These are phyloP conservation scores for Diplosoma virens DNA, from an alignment of 23 tunicate genomes.

Conservation along the genomic window DNA sequence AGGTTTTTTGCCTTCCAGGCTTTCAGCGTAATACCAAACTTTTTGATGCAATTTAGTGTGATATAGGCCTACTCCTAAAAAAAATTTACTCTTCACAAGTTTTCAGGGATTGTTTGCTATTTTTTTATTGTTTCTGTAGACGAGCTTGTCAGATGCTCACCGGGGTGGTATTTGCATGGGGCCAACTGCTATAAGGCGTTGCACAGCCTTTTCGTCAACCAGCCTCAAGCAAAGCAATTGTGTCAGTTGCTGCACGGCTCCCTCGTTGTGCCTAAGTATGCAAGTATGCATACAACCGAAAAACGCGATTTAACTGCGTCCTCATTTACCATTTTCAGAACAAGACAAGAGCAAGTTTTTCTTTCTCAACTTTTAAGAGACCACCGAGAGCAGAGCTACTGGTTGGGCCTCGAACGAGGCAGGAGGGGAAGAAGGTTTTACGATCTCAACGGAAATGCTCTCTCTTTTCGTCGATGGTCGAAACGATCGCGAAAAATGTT, in stretches of 20 bases:
- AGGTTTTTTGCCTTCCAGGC: no score
- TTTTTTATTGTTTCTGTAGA: constrained; percentile 20
- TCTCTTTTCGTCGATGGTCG: constrained; percentile 37
- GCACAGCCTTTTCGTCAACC: neutral
- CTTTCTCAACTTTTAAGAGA: constrained; percentile 11
- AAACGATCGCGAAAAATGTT: neutral
- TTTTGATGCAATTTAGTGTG: no score
- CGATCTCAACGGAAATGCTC: constrained; percentile 14
- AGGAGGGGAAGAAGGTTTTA: constrained; percentile 8
- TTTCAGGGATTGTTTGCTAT: no score
- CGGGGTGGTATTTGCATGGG: constrained; percentile 41
- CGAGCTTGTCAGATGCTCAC: constrained; percentile 35
- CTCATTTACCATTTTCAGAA: neutral
- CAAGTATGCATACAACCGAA: no score
- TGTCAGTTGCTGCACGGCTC: constrained; percentile 32
- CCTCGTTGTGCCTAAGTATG: constrained; percentile 64
- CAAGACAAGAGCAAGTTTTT: constrained; percentile 22
- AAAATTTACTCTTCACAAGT: no score
- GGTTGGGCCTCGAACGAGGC: constrained; percentile 39
- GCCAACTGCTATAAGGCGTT: constrained; percentile 42
- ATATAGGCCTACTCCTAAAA: no score
- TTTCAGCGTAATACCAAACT: no score
- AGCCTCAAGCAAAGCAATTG: constrained; percentile 12
- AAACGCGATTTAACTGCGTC: no score
- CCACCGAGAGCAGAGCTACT: constrained; percentile 3